Conservation (phyloP, 2,888 invertebrate genomes). For the Apeira syringaria region DNA sequence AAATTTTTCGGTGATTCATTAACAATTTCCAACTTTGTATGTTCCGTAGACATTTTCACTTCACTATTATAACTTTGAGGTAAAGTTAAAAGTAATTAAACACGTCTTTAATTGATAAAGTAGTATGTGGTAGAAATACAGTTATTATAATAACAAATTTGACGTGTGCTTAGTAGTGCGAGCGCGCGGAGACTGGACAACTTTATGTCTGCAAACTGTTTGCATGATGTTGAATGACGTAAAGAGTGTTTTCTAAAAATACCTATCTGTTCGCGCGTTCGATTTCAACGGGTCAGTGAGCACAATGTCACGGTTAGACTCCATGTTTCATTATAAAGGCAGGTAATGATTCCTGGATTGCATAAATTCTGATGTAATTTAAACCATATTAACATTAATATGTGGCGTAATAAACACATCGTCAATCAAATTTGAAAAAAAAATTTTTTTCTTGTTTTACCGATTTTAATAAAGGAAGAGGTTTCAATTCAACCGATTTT, state of each 20-base stretch:
- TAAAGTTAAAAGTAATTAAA: neutral
- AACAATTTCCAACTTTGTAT: constrained; percentile 41
- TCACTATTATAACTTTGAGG: constrained; percentile 2
- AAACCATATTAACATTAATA: too few relatives aligned
- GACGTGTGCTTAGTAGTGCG: constrained; percentile 5
- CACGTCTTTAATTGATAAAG: constrained; percentile 8
- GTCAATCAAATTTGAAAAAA: too few relatives aligned
- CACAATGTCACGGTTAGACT: neutral
- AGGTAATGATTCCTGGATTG: constrained; percentile 1
- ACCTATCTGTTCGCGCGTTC: constrained; percentile 28
- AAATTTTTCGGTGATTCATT: constrained; percentile 40
- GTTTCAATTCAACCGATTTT: too few relatives aligned
- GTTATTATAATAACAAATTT: neutral
- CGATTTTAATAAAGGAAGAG: too few relatives aligned
- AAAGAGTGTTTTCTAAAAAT: constrained; percentile 55
- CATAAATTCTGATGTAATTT: constrained; percentile 2
- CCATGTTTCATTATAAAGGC: neutral
- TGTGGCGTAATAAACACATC: too few relatives aligned
- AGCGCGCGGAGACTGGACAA: constrained; percentile 9
- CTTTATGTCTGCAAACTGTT: constrained; percentile 4
- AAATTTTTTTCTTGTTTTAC: too few relatives aligned
- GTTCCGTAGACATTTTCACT: constrained; percentile 40
- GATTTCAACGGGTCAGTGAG: neutral
- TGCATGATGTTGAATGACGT: constrained; percentile 16
- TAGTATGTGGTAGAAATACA: neutral